These are phyloP conservation scores for Amphibalanus amphitrite DNA, from an alignment of 1,140 invertebrate genomes.

Conservation along the genomic window DNA sequence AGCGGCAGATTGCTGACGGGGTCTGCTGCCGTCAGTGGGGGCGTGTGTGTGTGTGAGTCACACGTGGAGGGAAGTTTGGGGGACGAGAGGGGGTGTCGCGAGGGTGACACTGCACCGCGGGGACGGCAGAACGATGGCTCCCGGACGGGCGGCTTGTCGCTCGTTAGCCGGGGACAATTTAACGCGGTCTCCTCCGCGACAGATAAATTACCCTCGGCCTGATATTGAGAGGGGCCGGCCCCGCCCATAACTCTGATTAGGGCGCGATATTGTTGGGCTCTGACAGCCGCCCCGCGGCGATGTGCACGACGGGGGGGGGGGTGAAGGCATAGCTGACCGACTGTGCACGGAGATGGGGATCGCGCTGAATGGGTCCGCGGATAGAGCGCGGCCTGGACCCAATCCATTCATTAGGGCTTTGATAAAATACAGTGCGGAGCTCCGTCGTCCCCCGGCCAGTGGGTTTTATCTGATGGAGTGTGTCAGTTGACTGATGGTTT, in stretches of 20 bases:
- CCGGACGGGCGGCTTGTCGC: neutral
- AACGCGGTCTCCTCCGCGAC: neutral
- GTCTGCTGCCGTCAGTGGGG: neutral
- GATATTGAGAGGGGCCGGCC: neutral
- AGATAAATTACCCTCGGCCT: neutral
- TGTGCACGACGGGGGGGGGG: too few species aligned
- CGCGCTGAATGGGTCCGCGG: neutral
- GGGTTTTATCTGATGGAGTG: neutral
- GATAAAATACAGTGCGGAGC: neutral
- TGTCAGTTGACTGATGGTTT: neutral
- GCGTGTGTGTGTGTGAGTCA: neutral
- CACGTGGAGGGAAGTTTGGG: too few species aligned
- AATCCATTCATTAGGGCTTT: neutral
- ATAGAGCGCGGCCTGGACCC: neutral
- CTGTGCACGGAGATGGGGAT: neutral
- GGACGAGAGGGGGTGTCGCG: too few species aligned
- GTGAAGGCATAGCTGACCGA: neutral
- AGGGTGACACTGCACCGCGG: too few species aligned
- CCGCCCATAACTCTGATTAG: neutral
- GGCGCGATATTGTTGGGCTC: neutral
- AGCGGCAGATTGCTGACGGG: neutral
- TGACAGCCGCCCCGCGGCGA: neutral
- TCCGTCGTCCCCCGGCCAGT: neutral
- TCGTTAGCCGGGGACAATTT: constrained; percentile 1
- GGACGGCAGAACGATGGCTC: too few species aligned